Conservation (phyloP, 2,113 vertebrate species). For the Pelodiscus sinensis region DNA sequence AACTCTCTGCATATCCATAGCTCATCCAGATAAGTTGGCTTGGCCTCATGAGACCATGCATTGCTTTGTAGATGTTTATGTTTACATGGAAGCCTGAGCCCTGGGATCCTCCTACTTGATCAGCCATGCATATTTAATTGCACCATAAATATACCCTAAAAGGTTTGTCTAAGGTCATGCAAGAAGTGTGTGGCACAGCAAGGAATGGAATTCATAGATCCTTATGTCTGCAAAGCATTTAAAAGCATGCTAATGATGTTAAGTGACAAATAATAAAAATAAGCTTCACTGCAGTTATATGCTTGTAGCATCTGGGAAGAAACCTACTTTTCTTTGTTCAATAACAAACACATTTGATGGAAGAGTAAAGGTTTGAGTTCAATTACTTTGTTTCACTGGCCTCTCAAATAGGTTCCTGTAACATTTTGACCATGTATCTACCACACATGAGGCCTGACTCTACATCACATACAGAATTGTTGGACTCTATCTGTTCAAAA, state of each 20-base stretch:
- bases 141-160: too few relatives aligned
- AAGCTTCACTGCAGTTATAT: background rate
- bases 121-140: too few relatives aligned
- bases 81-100: too few relatives aligned
- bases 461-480: background rate
- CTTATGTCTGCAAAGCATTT: background rate
- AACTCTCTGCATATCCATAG: too few relatives aligned
- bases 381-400: background rate
- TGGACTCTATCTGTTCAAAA: background rate
- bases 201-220: background rate
- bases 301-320: background rate
- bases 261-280: background rate
- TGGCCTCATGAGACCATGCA: too few relatives aligned
- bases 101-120: too few relatives aligned
- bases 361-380: background rate
- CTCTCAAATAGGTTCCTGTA: background rate
- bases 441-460: background rate
- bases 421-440: background rate
- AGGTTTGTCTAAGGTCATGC: background rate
- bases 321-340: background rate
- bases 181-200: background rate
- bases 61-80: too few relatives aligned
- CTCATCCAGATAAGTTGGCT: too few relatives aligned
- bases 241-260: background rate
- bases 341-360: background rate